Evolutionary conservation across 2,797 vertebrate genomes (phyloP).

Genomic region (Zenarchopterus dispar): DNA sequence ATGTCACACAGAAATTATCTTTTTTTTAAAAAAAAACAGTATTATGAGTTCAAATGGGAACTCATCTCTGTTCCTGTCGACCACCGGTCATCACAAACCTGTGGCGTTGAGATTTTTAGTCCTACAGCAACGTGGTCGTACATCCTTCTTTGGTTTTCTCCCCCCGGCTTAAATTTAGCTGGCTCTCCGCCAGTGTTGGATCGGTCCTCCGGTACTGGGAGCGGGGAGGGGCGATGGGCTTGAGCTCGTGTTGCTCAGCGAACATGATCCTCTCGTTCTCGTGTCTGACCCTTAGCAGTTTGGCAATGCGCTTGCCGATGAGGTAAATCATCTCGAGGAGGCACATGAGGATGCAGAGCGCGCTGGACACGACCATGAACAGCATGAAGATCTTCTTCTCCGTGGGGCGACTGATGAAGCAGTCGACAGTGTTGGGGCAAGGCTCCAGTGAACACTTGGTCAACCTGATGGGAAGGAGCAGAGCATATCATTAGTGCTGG

Average conservation of each 20-base stretch:
- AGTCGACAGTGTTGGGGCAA: conserved; percentile 91
- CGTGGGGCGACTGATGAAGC: conserved; percentile 90
- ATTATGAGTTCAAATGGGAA: background rate
- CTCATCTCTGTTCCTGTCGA: conserved; percentile 3
- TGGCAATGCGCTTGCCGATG: conserved; percentile 81
- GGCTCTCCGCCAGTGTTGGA: conserved; percentile 43
- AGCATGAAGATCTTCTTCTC: conserved; percentile 93
- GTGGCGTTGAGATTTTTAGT: conserved; percentile 27
- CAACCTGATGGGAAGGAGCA: conserved; percentile 46
- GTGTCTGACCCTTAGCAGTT: conserved; percentile 22
- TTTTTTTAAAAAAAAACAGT: conserved; percentile 7
- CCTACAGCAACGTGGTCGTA: conserved; percentile 55
- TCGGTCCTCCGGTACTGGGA: conserved; percentile 54
- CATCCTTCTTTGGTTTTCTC: conserved; percentile 29
- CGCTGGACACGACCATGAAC: conserved; percentile 89
- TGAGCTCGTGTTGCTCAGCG: conserved; percentile 57
- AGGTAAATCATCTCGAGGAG: conserved; percentile 88
- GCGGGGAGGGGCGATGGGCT: conserved; percentile 30
- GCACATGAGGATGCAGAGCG: conserved; percentile 87
- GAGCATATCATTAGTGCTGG: background rate
- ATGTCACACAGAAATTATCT: background rate
- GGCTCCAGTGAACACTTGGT: conserved; percentile 86
- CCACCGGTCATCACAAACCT: background rate
- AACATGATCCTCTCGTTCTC: conserved; percentile 51
- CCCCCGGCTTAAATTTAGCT: conserved; percentile 45